A percentile compares a stretch with the other conserved stretches of the same genome.
phyloP scores from a whole-genome alignment of 2,113 vertebrate species.

The Varanus komodoensis region DNA sequence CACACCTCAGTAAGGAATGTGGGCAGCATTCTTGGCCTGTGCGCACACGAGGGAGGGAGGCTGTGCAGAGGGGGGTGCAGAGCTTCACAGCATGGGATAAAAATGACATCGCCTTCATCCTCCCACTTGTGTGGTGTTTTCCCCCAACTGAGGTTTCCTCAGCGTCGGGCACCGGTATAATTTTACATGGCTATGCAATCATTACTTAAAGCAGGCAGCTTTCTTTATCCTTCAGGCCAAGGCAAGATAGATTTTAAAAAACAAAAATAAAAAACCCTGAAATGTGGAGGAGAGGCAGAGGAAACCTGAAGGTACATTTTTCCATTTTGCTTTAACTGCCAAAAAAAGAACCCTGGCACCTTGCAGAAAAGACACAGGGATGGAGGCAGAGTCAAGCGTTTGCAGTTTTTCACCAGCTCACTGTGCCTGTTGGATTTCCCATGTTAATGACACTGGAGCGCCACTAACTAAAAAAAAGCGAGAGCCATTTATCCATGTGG shows the following conservation, averaged over 20 bases:
- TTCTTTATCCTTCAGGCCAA: not conserved
- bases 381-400: not conserved
- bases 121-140: accelerated
- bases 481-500: too few relatives aligned
- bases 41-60: not conserved
- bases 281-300: not conserved
- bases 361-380: not conserved
- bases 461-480: not conserved
- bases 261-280: not conserved
- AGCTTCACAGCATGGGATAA: not conserved
- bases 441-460: not conserved
- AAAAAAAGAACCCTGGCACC: not conserved
- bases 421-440: not conserved
- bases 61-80: too few relatives aligned
- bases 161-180: not conserved
- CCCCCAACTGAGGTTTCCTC: not conserved
- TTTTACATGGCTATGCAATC: not conserved
- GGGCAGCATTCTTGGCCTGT: not conserved
- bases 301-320: not conserved
- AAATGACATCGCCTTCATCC: not conserved
- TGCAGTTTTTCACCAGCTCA: not conserved
- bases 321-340: not conserved
- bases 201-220: not conserved
- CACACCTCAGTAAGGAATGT: slow-evolving; percentile 14
- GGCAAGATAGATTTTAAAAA: not conserved